Base-by-base conservation (phyloP, 1,140 invertebrate species). In the Ips nitidus region DNA sequence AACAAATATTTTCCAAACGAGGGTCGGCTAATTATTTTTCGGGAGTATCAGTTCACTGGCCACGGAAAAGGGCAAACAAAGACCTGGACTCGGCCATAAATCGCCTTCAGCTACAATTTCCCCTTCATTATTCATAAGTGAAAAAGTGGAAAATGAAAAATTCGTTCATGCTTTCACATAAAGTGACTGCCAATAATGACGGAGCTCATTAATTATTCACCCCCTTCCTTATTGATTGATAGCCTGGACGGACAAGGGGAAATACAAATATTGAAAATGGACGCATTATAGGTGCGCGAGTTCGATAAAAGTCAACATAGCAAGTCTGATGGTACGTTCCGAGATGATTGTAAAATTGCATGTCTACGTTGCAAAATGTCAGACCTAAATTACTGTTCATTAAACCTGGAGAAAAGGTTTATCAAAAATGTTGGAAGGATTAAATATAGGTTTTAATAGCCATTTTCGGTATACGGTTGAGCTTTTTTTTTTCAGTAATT, bases 141-240 rank as follows among this genome's bases (percentile, higher is more conserved):
- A 59, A 68, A 68, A 68, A 68, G 66, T 68, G 47, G 56, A 60
- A 75, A 72, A 73, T 77, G 74, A 75, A 77, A 77, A 75, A 77
- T 75, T 77, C 69, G 74, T 76, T 73, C 74, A 77, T 74, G 74
- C 73, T 70, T 72, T 72, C 68, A 75, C 75, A 74, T 77, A 77
- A 77, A 77, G 73, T 73, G 73, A 77, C 75, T 75, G 72, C 65
- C 69, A 73, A 72, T 75, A 77, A 73, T 72, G 73, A 65, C 68
- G 42, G 39, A 6, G 58, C 69, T 74, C 59, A 73, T 75, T 75
- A 70, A 77, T 77, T 75, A 75, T 77, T 75, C 70, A 77, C 62
- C 61, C 52, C n/a, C 7, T 41, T 52, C 7, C 7, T 39, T 8
- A 8, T 61, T 61, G 59, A 61, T 61, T 22, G 42, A 50, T 61